A percentile compares a stretch with the other conserved stretches of the same genome.
These are phyloP conservation scores for Troides aeacus DNA, from an alignment of 2,888 invertebrate genomes.

Conservation along the genomic window DNA sequence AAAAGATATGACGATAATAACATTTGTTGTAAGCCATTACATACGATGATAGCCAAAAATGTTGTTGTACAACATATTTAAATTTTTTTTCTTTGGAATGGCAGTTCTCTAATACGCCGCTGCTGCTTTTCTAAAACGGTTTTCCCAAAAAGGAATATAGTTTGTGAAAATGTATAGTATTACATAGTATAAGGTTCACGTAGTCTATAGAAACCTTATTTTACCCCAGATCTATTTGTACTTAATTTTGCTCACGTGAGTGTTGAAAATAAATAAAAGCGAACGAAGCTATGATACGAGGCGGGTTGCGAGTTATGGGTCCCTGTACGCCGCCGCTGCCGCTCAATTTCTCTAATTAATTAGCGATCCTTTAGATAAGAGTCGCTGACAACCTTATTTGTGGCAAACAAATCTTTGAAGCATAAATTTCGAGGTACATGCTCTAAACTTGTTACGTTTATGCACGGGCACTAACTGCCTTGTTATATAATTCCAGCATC, in stretches of 20 bases:
- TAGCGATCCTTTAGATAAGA: conserved; percentile 78
- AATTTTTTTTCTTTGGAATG: too few relatives aligned
- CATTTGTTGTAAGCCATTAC: too few relatives aligned
- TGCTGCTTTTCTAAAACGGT: neutral
- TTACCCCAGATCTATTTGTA: conserved; percentile 57
- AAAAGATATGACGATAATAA: too few relatives aligned
- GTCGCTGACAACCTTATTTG: conserved; percentile 79
- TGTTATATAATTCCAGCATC: conserved; percentile 48
- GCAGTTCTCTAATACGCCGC: too few relatives aligned
- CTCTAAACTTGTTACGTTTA: conserved; percentile 75
- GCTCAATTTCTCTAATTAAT: conserved; percentile 81
- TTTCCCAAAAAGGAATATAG: neutral
- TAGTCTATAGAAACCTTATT: neutral
- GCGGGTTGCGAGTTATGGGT: conserved; percentile 78
- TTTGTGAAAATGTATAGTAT: too few relatives aligned
- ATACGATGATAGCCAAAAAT: too few relatives aligned
- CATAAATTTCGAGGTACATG: conserved; percentile 78
- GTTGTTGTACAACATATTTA: too few relatives aligned
- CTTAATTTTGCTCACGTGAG: conserved; percentile 78
- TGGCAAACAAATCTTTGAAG: conserved; percentile 78
- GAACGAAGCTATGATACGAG: conserved; percentile 76
- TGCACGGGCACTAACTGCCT: conserved; percentile 60
- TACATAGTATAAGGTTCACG: neutral
- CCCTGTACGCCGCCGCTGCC: conserved; percentile 72
- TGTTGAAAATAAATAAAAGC: conserved; percentile 76